phyloP scores from a whole-genome alignment of 2,888 invertebrate species.

The Autographa gamma region DNA sequence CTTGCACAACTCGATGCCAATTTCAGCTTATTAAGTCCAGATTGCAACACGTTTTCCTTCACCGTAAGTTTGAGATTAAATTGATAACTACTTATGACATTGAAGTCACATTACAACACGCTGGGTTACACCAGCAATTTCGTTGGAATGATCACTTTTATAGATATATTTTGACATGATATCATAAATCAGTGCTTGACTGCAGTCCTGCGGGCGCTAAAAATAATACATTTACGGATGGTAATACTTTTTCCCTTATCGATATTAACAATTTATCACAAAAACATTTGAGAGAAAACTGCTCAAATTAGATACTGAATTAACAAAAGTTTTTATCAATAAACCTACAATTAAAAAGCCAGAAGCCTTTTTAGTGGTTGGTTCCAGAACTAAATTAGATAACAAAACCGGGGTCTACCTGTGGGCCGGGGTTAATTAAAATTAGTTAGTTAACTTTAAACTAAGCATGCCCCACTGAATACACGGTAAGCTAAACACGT shows the following conservation, averaged over 20 bases:
- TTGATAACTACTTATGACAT: slow-evolving; percentile 4
- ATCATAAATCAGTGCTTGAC: not conserved
- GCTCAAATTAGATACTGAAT: not conserved
- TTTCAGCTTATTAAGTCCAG: not conserved
- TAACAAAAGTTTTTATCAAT: not conserved
- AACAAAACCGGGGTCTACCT: slow-evolving; percentile 41
- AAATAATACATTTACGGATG: too few relatives aligned
- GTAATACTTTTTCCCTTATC: too few relatives aligned
- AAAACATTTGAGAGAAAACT: too few relatives aligned
- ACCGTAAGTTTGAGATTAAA: not conserved
- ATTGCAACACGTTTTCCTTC: slow-evolving; percentile 4
- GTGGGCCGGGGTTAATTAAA: slow-evolving; percentile 58
- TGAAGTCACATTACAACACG: slow-evolving; percentile 4
- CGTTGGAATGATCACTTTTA: not conserved
- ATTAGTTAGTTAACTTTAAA: slow-evolving; percentile 44
- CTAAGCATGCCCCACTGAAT: slow-evolving; percentile 42
- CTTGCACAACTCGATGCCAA: slow-evolving; percentile 4
- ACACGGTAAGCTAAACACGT: slow-evolving; percentile 53
- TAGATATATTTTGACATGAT: not conserved
- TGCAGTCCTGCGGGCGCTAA: not conserved
- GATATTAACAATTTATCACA: too few relatives aligned
- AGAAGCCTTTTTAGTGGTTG: not conserved
- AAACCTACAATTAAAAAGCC: slow-evolving; percentile 15
- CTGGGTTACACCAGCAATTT: not conserved
- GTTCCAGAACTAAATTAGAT: slow-evolving; percentile 22